Conservation (phyloP, 2,113 vertebrate genomes). For the Myodes glareolus region DNA sequence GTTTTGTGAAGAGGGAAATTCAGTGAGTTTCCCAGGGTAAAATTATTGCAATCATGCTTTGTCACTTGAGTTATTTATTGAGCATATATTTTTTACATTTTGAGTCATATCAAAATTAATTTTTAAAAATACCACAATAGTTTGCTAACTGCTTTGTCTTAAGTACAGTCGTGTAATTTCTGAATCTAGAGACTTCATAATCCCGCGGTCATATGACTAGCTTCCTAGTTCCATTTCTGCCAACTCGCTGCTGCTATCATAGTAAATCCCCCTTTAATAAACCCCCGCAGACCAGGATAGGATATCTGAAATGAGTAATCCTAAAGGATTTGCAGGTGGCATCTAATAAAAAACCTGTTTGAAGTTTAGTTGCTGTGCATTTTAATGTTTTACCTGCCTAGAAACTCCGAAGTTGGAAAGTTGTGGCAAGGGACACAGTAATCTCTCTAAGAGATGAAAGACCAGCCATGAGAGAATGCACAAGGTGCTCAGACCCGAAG, state of each 20-base stretch:
- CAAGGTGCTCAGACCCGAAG: constrained; percentile 17
- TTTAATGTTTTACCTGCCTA: constrained; percentile 82
- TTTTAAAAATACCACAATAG: constrained; percentile 14
- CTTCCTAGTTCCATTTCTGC: constrained; percentile 77
- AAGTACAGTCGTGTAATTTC: constrained; percentile 60
- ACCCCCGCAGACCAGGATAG: constrained; percentile 82
- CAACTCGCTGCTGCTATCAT: constrained; percentile 77
- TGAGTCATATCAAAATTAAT: constrained; percentile 57
- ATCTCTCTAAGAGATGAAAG: constrained; percentile 61
- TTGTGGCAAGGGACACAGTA: constrained; percentile 37
- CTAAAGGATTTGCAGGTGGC: constrained; percentile 81
- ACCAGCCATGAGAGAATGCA: constrained; percentile 41
- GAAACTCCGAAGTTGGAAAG: constrained; percentile 78
- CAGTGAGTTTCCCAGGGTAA: constrained; percentile 64
- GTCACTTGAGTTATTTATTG: constrained; percentile 56
- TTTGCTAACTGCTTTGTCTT: constrained; percentile 53
- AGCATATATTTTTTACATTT: constrained; percentile 43
- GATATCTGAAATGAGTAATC: constrained; percentile 82
- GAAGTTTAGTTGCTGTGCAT: constrained; percentile 85
- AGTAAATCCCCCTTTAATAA: constrained; percentile 87
- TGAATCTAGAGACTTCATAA: constrained; percentile 63
- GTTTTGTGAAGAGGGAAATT: constrained; percentile 70
- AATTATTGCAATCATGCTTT: constrained; percentile 62
- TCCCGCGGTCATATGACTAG: constrained; percentile 66
- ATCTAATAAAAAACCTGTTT: constrained; percentile 81